Evolutionary conservation across 2,797 vertebrate species (phyloP).

Genomic region (Calcarius lapponicus): DNA sequence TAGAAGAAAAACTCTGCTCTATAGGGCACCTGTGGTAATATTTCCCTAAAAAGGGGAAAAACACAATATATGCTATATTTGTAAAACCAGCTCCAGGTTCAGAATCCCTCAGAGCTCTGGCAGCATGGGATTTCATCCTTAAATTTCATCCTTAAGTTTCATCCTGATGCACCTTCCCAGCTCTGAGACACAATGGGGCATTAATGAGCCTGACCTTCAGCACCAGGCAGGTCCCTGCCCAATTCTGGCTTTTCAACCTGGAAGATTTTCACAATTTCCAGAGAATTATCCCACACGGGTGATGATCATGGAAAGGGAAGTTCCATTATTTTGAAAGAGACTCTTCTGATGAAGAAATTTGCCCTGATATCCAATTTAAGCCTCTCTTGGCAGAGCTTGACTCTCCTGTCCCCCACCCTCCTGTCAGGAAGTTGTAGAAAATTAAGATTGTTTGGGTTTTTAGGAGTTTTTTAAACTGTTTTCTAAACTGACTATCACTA

Average conservation of each 20-base stretch:
- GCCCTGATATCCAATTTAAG: neutral
- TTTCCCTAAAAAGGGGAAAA: neutral
- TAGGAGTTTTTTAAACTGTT: neutral
- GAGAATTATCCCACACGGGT: neutral
- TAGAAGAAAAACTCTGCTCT: neutral
- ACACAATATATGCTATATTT: accelerated
- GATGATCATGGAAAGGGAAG: neutral
- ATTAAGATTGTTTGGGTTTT: neutral
- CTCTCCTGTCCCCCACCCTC: neutral
- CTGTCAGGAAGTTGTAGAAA: neutral
- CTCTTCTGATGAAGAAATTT: neutral
- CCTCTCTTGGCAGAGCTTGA: neutral
- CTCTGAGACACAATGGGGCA: neutral
- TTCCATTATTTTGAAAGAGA: neutral
- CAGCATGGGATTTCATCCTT: neutral
- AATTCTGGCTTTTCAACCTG: neutral
- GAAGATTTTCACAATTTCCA: neutral
- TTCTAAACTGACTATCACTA: neutral
- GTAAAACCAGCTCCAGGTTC: neutral
- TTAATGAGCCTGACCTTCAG: neutral
- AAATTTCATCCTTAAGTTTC: neutral
- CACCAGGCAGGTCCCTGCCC: neutral
- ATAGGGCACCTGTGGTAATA: accelerated
- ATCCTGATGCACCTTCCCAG: neutral
- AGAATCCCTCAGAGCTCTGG: neutral